Base-by-base conservation (phyloP, 2,888 invertebrate genomes). In the Lagria hirta region DNA sequence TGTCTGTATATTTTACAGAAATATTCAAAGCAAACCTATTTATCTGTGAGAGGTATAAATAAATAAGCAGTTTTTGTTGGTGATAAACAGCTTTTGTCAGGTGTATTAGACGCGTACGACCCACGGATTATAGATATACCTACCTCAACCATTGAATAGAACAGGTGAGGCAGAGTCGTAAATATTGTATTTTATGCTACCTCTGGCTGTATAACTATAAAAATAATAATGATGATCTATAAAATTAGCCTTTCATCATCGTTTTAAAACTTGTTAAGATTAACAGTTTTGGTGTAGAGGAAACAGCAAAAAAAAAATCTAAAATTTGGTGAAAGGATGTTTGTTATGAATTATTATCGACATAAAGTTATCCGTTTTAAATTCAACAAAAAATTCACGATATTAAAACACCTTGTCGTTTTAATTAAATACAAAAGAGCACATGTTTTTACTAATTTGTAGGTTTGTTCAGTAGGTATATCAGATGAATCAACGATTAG, bases 401-500 rank as follows among this genome's bases (percentile, higher is more conserved):
- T 20, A 30, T 29, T 36, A 24, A 30, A 37, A 36, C 43, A 43
- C 30, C 43, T 43, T 43, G 43, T 43, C 26, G 20, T 33, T 24
- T 29, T 43, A 43, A 43, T 43, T 36, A 37, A 43, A 43, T 43
- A 43, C 43, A 37, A 37, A 38, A 32, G 38, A 44, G 61, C 65
- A 64, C 64, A 65, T 65, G 66, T 66, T 67, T 64, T 55, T 61
- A 61, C 62, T 62, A 65, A 66, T 62, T 66, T 66, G 65, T 66
- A 64, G 62, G 65, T 65, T 64, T 65, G 66, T 64, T 62, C 60
- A 57, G 55, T 61, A n/a, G n/a, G n/a, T n/a, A 54, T 55, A 54
- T 56, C 58, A 65, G 66, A 66, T 66, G n/a, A n/a, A n/a, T n/a
- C n/a, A n/a, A n/a, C n/a, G n/a, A n/a, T n/a, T n/a, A n/a, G n/a